Evolutionary conservation across 2,797 vertebrate genomes (phyloP).

Genomic region (Okamejei kenojei): DNA sequence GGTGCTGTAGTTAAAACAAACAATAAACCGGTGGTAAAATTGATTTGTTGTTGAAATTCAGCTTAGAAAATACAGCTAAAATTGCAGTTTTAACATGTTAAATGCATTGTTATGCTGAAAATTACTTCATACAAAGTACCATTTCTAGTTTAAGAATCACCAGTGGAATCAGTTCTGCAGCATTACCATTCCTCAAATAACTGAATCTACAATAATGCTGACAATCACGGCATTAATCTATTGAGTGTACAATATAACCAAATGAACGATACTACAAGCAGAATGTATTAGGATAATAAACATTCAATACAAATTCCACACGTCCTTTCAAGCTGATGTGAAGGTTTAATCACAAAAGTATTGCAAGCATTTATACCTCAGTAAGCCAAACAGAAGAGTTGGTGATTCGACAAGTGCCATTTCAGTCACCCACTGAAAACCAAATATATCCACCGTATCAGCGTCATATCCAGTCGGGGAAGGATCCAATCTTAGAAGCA

Average conservation of each 20-base stretch:
- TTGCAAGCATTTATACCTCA: conserved; percentile 63
- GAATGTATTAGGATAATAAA: not conserved
- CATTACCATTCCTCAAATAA: not conserved
- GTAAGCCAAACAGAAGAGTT: conserved; percentile 78
- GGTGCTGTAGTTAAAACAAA: not conserved
- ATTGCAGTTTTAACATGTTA: not conserved
- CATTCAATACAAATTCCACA: not conserved
- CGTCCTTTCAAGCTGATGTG: not conserved
- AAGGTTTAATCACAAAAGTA: not conserved
- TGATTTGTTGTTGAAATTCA: not conserved
- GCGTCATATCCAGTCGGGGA: conserved; percentile 78
- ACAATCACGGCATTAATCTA: not conserved
- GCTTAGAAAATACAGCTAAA: not conserved
- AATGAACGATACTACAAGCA: not conserved
- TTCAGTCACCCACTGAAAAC: conserved; percentile 86
- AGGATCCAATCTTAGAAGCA: conserved; percentile 81
- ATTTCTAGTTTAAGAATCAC: not conserved
- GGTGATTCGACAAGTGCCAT: conserved; percentile 80
- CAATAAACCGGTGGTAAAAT: not conserved
- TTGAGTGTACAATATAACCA: not conserved
- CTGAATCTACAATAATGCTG: not conserved
- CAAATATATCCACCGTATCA: conserved; percentile 81
- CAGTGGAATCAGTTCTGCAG: not conserved
- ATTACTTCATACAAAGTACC: not conserved
- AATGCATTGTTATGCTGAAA: not conserved